Percentiles rank a stretch among this genome's conserved stretches.
Conservation (phyloP, 2,797 vertebrate species). For the Melanotaenia parkinsoni region DNA sequence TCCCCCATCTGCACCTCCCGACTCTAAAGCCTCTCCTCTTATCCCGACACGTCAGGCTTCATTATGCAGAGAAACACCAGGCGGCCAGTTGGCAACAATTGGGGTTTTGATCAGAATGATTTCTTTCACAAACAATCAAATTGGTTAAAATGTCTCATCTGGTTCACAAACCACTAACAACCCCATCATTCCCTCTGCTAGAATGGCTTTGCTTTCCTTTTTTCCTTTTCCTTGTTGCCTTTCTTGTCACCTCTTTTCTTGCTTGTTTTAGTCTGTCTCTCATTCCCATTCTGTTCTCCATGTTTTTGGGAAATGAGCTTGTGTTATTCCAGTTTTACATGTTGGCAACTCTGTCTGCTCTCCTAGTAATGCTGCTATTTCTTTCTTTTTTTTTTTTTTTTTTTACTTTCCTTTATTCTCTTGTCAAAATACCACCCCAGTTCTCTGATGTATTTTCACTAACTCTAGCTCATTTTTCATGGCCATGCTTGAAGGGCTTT, state of each 20-base stretch:
- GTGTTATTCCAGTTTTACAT: slow-evolving; percentile 75
- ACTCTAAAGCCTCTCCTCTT: slow-evolving; percentile 90
- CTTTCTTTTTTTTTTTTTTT: neutral
- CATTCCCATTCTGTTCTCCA: slow-evolving; percentile 73
- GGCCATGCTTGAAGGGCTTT: slow-evolving; percentile 64
- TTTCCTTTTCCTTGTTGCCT: slow-evolving; percentile 30
- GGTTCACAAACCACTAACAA: slow-evolving; percentile 89
- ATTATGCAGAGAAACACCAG: slow-evolving; percentile 92
- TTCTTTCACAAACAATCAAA: slow-evolving; percentile 99
- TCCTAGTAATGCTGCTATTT: slow-evolving; percentile 10
- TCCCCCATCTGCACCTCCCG: slow-evolving; percentile 86
- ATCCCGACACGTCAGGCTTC: slow-evolving; percentile 87
- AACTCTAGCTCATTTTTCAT: slow-evolving; percentile 57
- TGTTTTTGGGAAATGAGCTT: slow-evolving; percentile 79
- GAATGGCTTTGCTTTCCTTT: slow-evolving; percentile 59
- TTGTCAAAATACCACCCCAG: slow-evolving; percentile 14
- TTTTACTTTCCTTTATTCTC: slow-evolving; percentile 42
- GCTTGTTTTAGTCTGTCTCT: slow-evolving; percentile 51
- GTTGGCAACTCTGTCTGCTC: slow-evolving; percentile 53
- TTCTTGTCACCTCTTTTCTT: slow-evolving; percentile 31
- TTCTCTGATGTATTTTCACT: slow-evolving; percentile 50
- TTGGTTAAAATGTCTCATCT: slow-evolving; percentile 98
- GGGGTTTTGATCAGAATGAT: slow-evolving; percentile 96
- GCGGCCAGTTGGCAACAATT: slow-evolving; percentile 90
- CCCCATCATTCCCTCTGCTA: slow-evolving; percentile 77